Evolutionary conservation across 2,888 invertebrate species (phyloP).

Genomic region (Plagiodera versicolora): DNA sequence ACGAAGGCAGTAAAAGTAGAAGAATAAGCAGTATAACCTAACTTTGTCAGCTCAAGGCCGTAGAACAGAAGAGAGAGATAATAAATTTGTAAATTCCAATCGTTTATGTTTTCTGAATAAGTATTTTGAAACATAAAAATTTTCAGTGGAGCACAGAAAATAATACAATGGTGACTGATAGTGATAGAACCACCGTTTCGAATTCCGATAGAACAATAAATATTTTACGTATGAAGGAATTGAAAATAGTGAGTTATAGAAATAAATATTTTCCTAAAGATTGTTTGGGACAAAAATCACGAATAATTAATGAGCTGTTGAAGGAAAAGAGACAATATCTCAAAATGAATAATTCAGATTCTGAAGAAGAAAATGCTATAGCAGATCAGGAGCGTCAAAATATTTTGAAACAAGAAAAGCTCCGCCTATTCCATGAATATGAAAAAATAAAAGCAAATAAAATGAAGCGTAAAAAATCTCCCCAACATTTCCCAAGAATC

Average conservation of each 20-base stretch:
- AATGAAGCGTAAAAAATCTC: background rate
- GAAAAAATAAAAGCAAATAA: slow-evolving; percentile 4
- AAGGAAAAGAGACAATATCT: slow-evolving; percentile 10
- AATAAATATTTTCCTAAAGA: slow-evolving; percentile 14
- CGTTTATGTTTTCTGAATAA: no score
- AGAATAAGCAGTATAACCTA: no score
- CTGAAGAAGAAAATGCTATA: slow-evolving; percentile 18
- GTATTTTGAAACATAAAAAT: no score
- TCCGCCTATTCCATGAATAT: slow-evolving; percentile 7
- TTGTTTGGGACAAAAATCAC: background rate
- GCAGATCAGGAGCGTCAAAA: slow-evolving; percentile 12
- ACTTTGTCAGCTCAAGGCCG: no score
- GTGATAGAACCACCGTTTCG: background rate
- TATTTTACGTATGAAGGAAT: slow-evolving; percentile 1
- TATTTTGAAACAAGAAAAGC: slow-evolving; percentile 12
- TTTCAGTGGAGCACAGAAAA: no score
- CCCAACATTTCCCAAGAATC: slow-evolving; percentile 3
- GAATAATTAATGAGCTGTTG: slow-evolving; percentile 17
- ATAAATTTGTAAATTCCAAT: no score
- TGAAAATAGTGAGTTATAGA: slow-evolving; percentile 15
- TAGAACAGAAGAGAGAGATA: no score
- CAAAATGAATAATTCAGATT: background rate
- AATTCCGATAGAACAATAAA: background rate
- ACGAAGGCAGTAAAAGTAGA: no score
- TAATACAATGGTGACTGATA: no score